Evolutionary conservation across 2,113 vertebrate genomes (phyloP).

Genomic region (Pagrus major): DNA sequence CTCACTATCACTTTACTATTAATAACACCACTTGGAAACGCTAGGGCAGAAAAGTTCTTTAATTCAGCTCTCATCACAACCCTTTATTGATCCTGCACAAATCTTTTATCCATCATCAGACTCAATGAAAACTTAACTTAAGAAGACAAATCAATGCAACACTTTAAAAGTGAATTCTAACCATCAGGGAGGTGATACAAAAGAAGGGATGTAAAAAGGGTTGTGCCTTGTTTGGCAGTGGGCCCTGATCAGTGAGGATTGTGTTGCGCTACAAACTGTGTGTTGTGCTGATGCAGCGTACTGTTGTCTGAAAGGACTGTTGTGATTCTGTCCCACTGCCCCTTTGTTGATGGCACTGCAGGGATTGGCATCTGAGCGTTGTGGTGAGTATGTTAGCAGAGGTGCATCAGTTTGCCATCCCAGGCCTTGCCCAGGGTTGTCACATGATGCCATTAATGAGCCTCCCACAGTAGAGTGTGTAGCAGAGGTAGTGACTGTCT

Average conservation of each 20-base stretch:
- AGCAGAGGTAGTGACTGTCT: conserved; percentile 33
- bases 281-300: conserved; percentile 52
- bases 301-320: conserved; percentile 63
- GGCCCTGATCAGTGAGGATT: neutral
- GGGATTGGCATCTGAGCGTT: conserved; percentile 73
- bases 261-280: conserved; percentile 19
- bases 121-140: neutral
- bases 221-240: neutral
- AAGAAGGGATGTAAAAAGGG: neutral
- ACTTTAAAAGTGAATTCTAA: neutral
- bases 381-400: conserved; percentile 72
- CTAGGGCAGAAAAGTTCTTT: too few species aligned
- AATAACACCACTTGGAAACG: too few species aligned
- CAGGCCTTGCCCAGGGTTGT: conserved; percentile 21
- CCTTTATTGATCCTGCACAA: neutral
- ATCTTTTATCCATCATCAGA: neutral
- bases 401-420: conserved; percentile 43
- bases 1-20: too few species aligned
- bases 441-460: conserved; percentile 44
- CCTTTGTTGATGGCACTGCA: conserved; percentile 66
- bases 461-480: conserved; percentile 34
- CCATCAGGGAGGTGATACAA: neutral
- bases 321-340: conserved; percentile 65
- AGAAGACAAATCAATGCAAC: neutral
- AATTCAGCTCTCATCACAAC: neutral